These are phyloP conservation scores for Eleutherodactylus coqui DNA, from an alignment of 2,797 vertebrate species.

Conservation along the genomic window DNA sequence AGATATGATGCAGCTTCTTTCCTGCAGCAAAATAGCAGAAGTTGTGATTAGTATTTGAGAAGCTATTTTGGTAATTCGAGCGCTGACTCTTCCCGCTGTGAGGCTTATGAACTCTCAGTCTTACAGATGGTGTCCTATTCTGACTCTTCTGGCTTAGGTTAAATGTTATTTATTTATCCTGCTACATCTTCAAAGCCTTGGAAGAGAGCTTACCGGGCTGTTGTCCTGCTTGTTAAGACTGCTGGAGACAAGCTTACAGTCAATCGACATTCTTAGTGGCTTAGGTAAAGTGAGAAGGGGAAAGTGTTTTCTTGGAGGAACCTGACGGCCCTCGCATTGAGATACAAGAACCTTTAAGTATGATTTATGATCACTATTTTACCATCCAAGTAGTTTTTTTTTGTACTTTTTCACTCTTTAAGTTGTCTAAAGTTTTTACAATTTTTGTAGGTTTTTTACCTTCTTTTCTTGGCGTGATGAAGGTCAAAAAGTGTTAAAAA, in stretches of 20 bases:
- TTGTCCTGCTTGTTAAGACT: conserved; percentile 29
- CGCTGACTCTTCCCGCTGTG: conserved; percentile 44
- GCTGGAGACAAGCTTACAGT: conserved; percentile 38
- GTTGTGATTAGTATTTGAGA: conserved; percentile 52
- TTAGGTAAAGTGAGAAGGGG: conserved; percentile 7
- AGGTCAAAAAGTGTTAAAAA: too few relatives aligned
- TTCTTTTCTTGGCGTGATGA: too few relatives aligned
- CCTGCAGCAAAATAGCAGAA: conserved; percentile 50
- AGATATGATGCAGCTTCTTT: conserved; percentile 16
- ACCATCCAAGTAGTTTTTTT: not conserved
- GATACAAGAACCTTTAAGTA: not conserved
- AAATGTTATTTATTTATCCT: conserved; percentile 54
- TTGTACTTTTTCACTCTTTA: not conserved
- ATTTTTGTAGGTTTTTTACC: too few relatives aligned
- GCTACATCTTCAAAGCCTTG: conserved; percentile 40
- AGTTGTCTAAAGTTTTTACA: not conserved
- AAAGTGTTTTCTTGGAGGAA: not conserved
- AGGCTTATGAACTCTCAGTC: conserved; percentile 38
- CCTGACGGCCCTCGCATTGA: not conserved
- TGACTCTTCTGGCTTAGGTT: conserved; percentile 45
- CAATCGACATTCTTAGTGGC: conserved; percentile 22
- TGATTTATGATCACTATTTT: not conserved
- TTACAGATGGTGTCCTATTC: conserved; percentile 49
- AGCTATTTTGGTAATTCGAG: conserved; percentile 52
- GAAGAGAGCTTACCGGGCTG: conserved; percentile 12